A percentile compares a stretch with the other conserved stretches of the same genome.
Evolutionary conservation across 1,140 invertebrate genomes (phyloP).

Genomic region (Drosophila virilis): DNA sequence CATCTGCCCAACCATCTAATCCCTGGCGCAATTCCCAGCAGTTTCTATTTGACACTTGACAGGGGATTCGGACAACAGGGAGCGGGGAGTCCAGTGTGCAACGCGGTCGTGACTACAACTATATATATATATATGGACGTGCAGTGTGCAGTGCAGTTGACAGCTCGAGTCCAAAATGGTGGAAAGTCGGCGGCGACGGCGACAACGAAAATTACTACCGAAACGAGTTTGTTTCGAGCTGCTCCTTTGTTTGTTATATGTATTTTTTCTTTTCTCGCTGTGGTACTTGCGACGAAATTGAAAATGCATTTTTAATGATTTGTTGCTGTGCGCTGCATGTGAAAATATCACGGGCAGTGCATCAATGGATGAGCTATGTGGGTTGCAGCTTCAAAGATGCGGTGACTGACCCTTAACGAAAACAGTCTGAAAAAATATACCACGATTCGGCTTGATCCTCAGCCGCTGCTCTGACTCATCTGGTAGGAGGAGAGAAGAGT

Average conservation of each 20-base stretch:
- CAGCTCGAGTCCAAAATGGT: slow-evolving; percentile 35
- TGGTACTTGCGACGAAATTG: slow-evolving; percentile 64
- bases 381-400: background rate
- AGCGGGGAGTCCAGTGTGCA: background rate
- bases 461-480: slow-evolving; percentile 8
- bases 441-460: slow-evolving; percentile 9
- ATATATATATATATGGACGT: background rate
- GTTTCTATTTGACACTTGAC: slow-evolving; percentile 34
- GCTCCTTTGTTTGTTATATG: slow-evolving; percentile 33
- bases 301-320: slow-evolving; percentile 77
- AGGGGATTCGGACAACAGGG: background rate
- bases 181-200: slow-evolving; percentile 28
- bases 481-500: background rate
- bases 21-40: slow-evolving; percentile 7
- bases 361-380: slow-evolving; percentile 43
- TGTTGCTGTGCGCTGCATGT: slow-evolving; percentile 61
- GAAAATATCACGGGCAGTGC: slow-evolving; percentile 45
- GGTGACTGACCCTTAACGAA: slow-evolving; percentile 33
- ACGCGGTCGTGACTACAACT: slow-evolving; percentile 18
- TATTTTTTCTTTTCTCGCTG: slow-evolving; percentile 9
- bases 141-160: slow-evolving; percentile 20
- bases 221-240: slow-evolving; percentile 38
- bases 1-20: slow-evolving; percentile 1
- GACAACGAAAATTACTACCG: slow-evolving; percentile 46
- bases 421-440: background rate